Evolutionary conservation across 2,888 invertebrate species (phyloP), one percentile per base, ranked within the genome.

Genomic region (Hemicrepidius hirtus): DNA sequence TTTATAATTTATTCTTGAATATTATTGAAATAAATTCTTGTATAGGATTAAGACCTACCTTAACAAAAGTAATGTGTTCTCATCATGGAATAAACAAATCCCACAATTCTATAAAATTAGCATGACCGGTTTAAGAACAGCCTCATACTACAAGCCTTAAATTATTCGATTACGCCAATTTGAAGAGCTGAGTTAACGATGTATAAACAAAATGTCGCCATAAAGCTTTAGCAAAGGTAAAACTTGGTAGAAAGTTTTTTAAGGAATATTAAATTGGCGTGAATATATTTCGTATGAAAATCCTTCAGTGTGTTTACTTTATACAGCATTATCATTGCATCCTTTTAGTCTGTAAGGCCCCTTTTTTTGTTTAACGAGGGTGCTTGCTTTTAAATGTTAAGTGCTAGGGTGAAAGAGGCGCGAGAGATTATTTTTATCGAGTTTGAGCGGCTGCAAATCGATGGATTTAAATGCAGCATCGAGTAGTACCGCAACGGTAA

Each of bases 381-480:
- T 62, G 62, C 62, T 46, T 62, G 18, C 62, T 62, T 62, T 62
- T 46, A 62, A 62, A 62, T 62, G 62, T 44, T 62, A 62, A 62
- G 62, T 62, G 62, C 62, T 62, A 24, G 62, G 57, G 62, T 44
- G 46, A 62, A 24, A 21, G 62, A 13, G 62, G 13, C 41, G 62
- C 28, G 24, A 62, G 41, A 62, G 62, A 46, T 62, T 62, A 62
- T 62, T 44, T 62, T 62, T 41, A 62, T 57, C 62, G 62, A 13
- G 13, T 28, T 37, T 35, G 57, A 20, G 57, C 10, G 57, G 3
- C 20, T 57, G 35, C 57, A 37, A 53, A 53, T 53, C 53, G 53
- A 53, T 32, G 53, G 13, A 37, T 37, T 57, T 57, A 57, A 32
- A 16, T 16, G 37, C 32, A 9, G 18, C n/a, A 35, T 37, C 2